A percentile compares a stretch with the other conserved stretches of the same genome.
Evolutionary conservation across 2,888 invertebrate species (phyloP).

Genomic region (Dynastes maya): DNA sequence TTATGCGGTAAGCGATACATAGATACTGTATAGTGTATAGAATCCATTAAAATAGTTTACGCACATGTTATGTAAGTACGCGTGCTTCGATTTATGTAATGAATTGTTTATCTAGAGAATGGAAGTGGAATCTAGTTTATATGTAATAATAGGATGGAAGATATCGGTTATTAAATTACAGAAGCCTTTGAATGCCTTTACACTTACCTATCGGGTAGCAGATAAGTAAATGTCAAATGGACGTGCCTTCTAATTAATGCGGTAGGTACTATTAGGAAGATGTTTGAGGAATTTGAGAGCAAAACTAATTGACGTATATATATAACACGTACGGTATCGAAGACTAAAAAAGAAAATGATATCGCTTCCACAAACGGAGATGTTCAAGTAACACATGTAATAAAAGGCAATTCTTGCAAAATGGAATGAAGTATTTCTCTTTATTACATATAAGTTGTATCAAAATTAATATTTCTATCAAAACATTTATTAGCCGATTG

Average conservation of each 20-base stretch:
- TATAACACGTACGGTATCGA: too few species aligned
- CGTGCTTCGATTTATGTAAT: background rate
- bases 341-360: too few species aligned
- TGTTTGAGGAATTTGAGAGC: background rate
- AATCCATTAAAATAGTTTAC: background rate
- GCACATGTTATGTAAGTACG: background rate
- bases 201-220: background rate
- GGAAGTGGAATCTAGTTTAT: background rate
- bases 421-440: too few species aligned
- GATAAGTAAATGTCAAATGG: background rate
- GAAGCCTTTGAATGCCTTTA: background rate
- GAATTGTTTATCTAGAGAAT: background rate
- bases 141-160: background rate
- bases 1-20: constrained; percentile 2
- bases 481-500: too few species aligned
- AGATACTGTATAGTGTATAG: background rate
- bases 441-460: too few species aligned
- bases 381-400: too few species aligned
- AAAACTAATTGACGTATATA: background rate
- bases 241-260: background rate
- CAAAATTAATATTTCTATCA: too few species aligned
- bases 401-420: too few species aligned
- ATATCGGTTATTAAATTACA: background rate
- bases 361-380: too few species aligned
- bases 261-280: background rate